phyloP scores from a whole-genome alignment of 2,113 vertebrate genomes.

The Cepphus grylle region DNA sequence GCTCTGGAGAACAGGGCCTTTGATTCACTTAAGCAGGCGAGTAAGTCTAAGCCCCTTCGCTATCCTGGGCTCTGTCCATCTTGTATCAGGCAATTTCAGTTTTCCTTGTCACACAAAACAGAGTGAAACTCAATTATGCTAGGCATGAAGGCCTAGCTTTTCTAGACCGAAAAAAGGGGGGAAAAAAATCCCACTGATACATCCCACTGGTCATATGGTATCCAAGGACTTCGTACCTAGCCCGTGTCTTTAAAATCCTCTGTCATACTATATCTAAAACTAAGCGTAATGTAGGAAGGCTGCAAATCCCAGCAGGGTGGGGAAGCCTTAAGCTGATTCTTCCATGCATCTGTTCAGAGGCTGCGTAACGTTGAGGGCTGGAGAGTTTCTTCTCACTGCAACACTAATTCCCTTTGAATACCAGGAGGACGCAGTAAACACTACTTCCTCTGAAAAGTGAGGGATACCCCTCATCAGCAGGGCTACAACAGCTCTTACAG shows the following conservation, averaged over 20 bases:
- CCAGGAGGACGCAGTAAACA: not conserved
- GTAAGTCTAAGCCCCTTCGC: not conserved
- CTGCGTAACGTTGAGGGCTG: not conserved
- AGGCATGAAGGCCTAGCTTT: not conserved
- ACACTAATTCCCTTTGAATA: not conserved
- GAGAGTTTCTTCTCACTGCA: not conserved
- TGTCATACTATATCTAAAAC: not conserved
- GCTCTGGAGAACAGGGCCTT: not conserved
- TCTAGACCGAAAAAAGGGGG: not conserved
- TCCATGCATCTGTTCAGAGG: not conserved
- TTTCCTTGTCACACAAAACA: not conserved
- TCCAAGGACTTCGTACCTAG: not conserved
- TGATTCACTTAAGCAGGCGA: not conserved
- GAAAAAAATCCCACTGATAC: not conserved
- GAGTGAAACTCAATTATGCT: not conserved
- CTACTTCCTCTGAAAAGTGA: not conserved
- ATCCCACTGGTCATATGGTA: not conserved
- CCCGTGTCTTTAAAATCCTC: not conserved
- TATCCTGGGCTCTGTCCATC: not conserved
- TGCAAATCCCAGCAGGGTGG: not conserved
- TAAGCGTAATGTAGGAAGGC: not conserved
- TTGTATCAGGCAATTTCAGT: not conserved
- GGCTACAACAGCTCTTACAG: not conserved
- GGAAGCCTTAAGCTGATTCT: not conserved
- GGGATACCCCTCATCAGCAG: not conserved